phyloP scores from a whole-genome alignment of 2,888 invertebrate genomes.

The Allolobophora icterica region DNA sequence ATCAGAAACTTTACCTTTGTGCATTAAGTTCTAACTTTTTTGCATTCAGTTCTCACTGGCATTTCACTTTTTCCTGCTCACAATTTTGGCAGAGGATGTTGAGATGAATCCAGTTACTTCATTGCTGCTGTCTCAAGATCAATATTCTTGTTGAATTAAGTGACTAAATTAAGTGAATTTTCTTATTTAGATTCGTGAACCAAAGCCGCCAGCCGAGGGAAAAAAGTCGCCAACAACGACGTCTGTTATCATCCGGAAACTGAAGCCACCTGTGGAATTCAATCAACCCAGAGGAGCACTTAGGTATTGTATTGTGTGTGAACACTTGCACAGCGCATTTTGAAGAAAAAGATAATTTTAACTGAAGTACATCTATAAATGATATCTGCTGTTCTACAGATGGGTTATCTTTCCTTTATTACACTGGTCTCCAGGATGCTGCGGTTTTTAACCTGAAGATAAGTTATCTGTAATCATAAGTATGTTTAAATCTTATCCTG shows the following conservation, averaged over 20 bases:
- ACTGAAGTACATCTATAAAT: too few species aligned
- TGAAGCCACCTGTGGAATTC: constrained; percentile 50
- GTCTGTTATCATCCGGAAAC: constrained; percentile 55
- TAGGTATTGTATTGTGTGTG: neutral
- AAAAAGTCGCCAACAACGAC: constrained; percentile 49
- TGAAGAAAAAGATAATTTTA: neutral
- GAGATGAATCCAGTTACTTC: neutral
- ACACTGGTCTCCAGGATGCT: too few species aligned
- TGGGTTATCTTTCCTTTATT: too few species aligned
- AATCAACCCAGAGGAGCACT: constrained; percentile 1
- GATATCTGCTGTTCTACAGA: too few species aligned
- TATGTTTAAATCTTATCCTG: too few species aligned
- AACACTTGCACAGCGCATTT: neutral
- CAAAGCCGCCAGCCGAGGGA: constrained; percentile 52
- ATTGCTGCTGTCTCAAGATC: neutral
- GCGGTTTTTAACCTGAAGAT: too few species aligned
- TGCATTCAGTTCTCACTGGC: too few species aligned
- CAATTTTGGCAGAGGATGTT: too few species aligned
- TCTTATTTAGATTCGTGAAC: constrained; percentile 50
- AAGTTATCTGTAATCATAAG: too few species aligned
- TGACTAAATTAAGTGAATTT: neutral
- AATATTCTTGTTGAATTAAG: neutral
- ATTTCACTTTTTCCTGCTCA: too few species aligned
- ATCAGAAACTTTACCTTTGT: too few species aligned
- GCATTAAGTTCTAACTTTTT: too few species aligned